Evolutionary conservation across 2,797 vertebrate genomes (phyloP).

Genomic region (Myoxocephalus aenaeus): DNA sequence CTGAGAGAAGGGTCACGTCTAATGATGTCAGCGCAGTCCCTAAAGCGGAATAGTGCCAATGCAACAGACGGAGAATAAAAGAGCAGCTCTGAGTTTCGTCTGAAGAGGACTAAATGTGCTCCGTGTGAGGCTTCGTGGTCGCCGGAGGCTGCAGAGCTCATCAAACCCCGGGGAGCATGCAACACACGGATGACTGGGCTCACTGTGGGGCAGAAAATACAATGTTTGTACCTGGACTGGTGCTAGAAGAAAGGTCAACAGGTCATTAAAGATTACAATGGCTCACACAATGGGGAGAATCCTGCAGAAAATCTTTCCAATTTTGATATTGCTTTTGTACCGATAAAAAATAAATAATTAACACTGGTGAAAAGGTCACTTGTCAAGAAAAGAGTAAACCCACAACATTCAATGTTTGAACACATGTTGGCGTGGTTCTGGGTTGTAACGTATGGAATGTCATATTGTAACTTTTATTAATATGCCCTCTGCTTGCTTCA

Average conservation of each 20-base stretch:
- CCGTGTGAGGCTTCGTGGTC: background rate
- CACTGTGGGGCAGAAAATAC: background rate
- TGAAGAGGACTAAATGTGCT: background rate
- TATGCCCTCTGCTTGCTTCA: background rate
- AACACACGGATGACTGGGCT: background rate
- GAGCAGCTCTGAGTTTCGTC: background rate
- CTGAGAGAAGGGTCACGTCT: background rate
- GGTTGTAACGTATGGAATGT: background rate
- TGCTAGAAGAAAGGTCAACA: background rate
- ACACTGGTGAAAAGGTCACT: no score
- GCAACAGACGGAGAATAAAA: no score
- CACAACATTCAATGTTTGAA: background rate
- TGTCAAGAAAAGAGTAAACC: background rate
- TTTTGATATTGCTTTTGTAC: background rate
- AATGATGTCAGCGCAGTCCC: background rate
- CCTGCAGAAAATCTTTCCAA: background rate
- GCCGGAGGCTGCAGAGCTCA: background rate
- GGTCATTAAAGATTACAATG: background rate
- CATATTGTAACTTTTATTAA: background rate
- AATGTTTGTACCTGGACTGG: background rate
- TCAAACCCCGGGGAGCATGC: conserved; percentile 1
- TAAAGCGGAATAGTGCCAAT: background rate
- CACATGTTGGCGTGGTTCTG: background rate
- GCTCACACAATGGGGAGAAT: background rate
- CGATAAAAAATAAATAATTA: no score